Base-by-base conservation (phyloP, 2,888 invertebrate genomes). In the Coremacera marginata region DNA sequence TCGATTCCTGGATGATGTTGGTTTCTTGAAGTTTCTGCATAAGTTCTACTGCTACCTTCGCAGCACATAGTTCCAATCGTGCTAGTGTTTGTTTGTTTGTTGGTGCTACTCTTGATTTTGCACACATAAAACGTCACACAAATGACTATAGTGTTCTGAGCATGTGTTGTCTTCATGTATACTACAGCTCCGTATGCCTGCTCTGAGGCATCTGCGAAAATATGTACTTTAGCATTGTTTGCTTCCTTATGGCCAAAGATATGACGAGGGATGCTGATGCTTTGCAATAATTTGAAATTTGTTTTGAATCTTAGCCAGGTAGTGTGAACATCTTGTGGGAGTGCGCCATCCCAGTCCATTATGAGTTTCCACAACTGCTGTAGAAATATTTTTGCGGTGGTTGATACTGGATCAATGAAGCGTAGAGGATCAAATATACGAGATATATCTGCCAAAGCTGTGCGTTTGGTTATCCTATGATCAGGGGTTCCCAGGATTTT, bases 371-470 rank as follows among this genome's bases (percentile, higher is more conserved):
- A n/a, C n/a, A n/a, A n/a, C n/a, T n/a, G n/a, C n/a, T 62, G 62
- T 14, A 4, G 5, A 22, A 31, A 62, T 9, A 62, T 65, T 37
- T 65, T 65, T 5, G 63, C 31, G 16, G 19, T 65, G 3, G 37
- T n/a, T 31, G 37, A 19, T n/a, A 65, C 63, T 65, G 63, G 16
- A 65, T 25, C 27, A 27, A 62, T 62, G 16, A 62, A 62, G 27
- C 62, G 27, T 3, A 62, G 62, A 27, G 25, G 62, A 62, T 62
- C 62, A 27, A 27, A 62, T 25, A 62, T 62, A 11, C 62, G 31
- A 25, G 62, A 25, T 3, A 62, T 27, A 14, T 62, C 62, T 62
- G 62, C 62, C 16, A 62, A 80, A 44, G 31, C 31, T n/a, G n/a
- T n/a, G n/a, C n/a, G n/a, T n/a, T n/a, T n/a, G n/a, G n/a, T n/a